Percentiles rank a stretch among this genome's conserved stretches.
Evolutionary conservation across 2,797 vertebrate species (phyloP).

Genomic region (Sebastolobus altivelis): DNA sequence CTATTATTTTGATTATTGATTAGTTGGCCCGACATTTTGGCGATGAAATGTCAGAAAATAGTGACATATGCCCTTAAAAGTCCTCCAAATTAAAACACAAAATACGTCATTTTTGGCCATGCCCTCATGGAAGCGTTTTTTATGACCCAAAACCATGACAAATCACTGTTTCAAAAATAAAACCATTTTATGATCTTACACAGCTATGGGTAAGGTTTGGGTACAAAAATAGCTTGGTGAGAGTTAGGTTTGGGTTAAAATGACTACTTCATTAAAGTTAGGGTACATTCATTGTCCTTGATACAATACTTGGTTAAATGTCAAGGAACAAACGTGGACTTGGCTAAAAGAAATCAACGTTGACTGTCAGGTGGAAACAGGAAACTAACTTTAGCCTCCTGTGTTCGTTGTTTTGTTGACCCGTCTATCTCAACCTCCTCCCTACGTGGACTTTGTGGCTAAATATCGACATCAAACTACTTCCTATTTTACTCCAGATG

Average conservation of each 20-base stretch:
- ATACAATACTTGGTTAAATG: neutral
- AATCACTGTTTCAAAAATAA: neutral
- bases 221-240: neutral
- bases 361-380: neutral
- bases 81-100: neutral
- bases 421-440: neutral
- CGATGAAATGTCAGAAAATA: neutral
- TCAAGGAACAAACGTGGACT: neutral
- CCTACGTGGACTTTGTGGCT: neutral
- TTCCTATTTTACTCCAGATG: neutral
- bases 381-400: neutral
- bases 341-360: neutral
- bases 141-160: neutral
- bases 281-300: neutral
- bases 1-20: neutral
- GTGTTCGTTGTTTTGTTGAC: neutral
- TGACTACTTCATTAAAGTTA: neutral
- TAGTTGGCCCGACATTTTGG: neutral
- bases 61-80: neutral
- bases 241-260: neutral
- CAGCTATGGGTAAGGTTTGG: neutral
- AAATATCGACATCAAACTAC: neutral
- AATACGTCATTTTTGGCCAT: neutral
- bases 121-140: rapidly evolving
- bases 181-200: neutral